Evolutionary conservation across 2,888 invertebrate species (phyloP).

Genomic region (Salpingus planirostris): DNA sequence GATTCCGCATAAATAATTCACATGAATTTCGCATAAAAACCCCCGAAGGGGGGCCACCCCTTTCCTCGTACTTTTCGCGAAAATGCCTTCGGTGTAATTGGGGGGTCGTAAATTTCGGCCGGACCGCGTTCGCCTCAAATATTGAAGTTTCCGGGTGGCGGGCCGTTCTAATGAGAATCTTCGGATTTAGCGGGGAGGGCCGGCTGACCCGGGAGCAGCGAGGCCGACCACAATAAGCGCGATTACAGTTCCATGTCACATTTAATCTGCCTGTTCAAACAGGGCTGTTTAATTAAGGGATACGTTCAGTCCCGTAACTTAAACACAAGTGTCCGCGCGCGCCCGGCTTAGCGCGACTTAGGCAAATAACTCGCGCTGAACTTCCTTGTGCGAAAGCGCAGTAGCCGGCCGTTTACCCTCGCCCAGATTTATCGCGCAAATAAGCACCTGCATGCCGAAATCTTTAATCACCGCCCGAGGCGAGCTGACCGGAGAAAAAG

Average conservation of each 20-base stretch:
- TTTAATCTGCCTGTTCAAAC: conserved; percentile 46
- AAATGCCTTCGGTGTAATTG: too few species aligned
- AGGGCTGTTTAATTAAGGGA: conserved; percentile 46
- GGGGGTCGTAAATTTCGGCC: too few species aligned
- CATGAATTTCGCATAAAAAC: too few species aligned
- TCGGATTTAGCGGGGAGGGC: conserved; percentile 14
- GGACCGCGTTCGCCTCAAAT: too few species aligned
- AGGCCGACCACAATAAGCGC: conserved; percentile 42
- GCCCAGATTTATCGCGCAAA: too few species aligned
- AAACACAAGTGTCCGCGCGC: conserved; percentile 43
- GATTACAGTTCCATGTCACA: conserved; percentile 45
- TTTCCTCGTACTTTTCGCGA: too few species aligned
- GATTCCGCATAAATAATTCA: conserved; percentile 22
- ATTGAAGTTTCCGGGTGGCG: conserved; percentile 10
- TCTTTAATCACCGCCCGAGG: too few species aligned
- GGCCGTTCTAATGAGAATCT: conserved; percentile 14
- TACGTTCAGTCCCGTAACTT: conserved; percentile 42
- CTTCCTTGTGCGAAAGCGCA: too few species aligned
- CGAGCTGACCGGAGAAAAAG: too few species aligned
- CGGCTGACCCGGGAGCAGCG: conserved; percentile 21
- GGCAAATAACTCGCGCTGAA: conserved; percentile 31
- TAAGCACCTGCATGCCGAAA: too few species aligned
- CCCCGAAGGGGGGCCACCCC: too few species aligned
- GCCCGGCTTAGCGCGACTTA: conserved; percentile 30
- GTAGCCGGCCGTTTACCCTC: too few species aligned